Conservation (phyloP, 2,797 vertebrate genomes). For the Buceros bicornis region DNA sequence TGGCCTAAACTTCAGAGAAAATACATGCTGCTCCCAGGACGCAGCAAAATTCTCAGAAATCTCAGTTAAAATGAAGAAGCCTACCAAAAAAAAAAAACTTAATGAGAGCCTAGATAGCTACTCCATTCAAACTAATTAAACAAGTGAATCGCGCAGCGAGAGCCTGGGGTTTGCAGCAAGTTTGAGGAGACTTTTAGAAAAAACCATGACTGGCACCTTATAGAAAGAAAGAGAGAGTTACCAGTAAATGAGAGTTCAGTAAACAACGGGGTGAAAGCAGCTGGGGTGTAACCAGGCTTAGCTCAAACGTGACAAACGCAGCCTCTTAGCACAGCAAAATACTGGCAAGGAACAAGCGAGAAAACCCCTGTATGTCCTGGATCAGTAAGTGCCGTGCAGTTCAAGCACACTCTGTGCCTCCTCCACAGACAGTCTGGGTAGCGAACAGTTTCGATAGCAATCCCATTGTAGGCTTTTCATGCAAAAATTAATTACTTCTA, state of each 20-base stretch:
- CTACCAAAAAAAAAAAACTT: background rate
- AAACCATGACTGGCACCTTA: background rate
- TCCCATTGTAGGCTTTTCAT: background rate
- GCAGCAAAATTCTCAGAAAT: background rate
- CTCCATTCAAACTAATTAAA: background rate
- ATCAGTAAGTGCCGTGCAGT: background rate
- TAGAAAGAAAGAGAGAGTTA: background rate
- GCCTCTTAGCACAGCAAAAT: background rate
- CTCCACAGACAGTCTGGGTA: background rate
- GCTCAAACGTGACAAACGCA: background rate
- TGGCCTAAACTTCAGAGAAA: background rate
- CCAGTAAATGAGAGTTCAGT: background rate
- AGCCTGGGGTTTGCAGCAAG: background rate
- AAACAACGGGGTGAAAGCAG: background rate
- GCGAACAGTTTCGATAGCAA: background rate
- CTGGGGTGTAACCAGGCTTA: background rate
- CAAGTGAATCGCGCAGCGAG: background rate
- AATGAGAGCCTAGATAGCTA: background rate
- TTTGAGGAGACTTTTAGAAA: background rate
- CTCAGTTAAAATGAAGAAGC: background rate
- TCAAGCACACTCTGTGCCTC: background rate
- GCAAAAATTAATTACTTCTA: constrained; percentile 51
- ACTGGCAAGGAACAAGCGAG: background rate
- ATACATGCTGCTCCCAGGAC: background rate
- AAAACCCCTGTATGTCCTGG: background rate